phyloP scores from a whole-genome alignment of 2,888 invertebrate species.

The Philhelius pedissequus region DNA sequence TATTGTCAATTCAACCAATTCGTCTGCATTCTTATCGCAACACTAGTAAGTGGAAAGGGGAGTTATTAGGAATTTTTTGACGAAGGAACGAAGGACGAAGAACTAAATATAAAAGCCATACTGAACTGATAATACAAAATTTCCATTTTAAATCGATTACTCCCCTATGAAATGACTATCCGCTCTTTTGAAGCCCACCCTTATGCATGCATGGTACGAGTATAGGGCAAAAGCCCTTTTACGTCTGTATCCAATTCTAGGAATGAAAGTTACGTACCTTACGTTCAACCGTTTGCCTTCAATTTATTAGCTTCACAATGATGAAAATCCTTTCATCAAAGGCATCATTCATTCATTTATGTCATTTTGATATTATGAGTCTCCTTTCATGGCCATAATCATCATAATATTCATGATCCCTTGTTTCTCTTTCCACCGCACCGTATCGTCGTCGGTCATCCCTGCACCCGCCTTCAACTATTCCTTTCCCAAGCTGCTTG shows the following conservation, averaged over 20 bases:
- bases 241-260: not conserved
- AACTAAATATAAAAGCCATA: constrained; percentile 29
- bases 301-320: constrained; percentile 64
- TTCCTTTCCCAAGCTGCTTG: not conserved
- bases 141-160: constrained; percentile 56
- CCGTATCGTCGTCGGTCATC: not conserved
- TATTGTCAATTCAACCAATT: not conserved
- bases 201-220: not conserved
- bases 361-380: constrained; percentile 61
- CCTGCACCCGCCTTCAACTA: not conserved
- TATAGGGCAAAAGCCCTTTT: not conserved
- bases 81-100: not conserved
- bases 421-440: not conserved
- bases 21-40: not conserved
- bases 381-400: constrained; percentile 56
- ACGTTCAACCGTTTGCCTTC: constrained; percentile 37
- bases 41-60: not conserved
- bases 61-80: not conserved
- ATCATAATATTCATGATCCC: constrained; percentile 28
- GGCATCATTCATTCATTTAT: constrained; percentile 67
- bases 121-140: constrained; percentile 25
- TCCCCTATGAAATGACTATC: not conserved
- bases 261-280: not conserved
- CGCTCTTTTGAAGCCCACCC: not conserved
- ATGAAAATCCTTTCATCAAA: constrained; percentile 66